Evolutionary conservation across 2,888 invertebrate genomes (phyloP).

Genomic region (Lamellibrachia columna): DNA sequence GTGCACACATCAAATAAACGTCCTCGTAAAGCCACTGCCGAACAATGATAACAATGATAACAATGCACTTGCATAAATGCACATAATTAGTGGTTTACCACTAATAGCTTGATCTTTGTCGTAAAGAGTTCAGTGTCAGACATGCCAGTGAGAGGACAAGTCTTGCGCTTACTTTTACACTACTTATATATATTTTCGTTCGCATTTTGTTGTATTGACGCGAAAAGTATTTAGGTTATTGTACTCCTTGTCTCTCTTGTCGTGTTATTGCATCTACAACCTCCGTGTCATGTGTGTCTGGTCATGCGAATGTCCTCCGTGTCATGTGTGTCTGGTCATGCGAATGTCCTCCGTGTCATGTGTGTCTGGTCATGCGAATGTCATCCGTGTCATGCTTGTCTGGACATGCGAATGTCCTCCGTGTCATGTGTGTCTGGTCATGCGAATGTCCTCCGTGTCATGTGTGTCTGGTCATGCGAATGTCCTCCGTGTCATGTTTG

Average conservation of each 20-base stretch:
- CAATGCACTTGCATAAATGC: not conserved
- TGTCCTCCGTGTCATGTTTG: too few relatives aligned
- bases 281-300: not conserved
- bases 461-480: too few relatives aligned
- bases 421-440: too few relatives aligned
- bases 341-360: too few relatives aligned
- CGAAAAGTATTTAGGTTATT: not conserved
- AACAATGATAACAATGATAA: not conserved
- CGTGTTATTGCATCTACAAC: not conserved
- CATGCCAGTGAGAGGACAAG: not conserved
- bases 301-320: too few relatives aligned
- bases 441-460: too few relatives aligned
- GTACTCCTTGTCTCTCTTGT: not conserved
- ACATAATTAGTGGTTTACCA: not conserved
- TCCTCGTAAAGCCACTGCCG: not conserved
- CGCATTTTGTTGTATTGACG: not conserved
- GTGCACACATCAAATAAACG: not conserved
- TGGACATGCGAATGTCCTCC: too few relatives aligned
- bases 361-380: too few relatives aligned
- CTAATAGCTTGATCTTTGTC: not conserved
- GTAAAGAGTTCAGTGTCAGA: not conserved
- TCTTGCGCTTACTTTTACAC: not conserved
- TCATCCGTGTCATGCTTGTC: too few relatives aligned
- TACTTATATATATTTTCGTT: not conserved
- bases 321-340: too few relatives aligned